phyloP scores from a whole-genome alignment of 2,113 vertebrate genomes.

The Onychostruthus taczanowskii region DNA sequence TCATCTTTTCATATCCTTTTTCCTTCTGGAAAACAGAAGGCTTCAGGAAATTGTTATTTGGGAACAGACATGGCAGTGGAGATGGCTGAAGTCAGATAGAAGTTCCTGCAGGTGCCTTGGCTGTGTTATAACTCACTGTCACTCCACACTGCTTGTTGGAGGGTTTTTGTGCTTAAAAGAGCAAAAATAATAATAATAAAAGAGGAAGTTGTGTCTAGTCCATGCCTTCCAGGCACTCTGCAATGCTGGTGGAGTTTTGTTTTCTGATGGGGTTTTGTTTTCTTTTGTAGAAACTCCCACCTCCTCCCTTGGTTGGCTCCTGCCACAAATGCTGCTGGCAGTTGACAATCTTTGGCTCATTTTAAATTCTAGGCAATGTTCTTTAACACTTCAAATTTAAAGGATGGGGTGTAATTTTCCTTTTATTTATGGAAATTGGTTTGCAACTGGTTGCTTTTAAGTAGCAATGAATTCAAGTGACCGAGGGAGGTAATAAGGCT shows the following conservation, averaged over 20 bases:
- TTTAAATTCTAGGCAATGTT: background rate
- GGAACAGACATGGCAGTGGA: background rate
- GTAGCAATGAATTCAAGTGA: background rate
- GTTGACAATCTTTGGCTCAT: background rate
- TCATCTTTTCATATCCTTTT: background rate
- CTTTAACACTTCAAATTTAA: background rate
- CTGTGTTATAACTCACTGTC: background rate
- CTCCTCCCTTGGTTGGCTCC: background rate
- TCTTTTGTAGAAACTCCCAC: background rate
- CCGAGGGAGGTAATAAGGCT: background rate
- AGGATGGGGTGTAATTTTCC: background rate
- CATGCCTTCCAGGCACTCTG: background rate
- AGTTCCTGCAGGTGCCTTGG: background rate
- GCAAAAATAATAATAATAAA: background rate
- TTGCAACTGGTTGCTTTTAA: background rate
- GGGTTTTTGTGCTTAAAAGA: background rate
- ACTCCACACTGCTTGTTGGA: background rate
- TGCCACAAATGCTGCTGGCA: background rate
- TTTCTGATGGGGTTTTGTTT: background rate
- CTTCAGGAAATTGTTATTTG: slow-evolving; percentile 10
- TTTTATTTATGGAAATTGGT: background rate
- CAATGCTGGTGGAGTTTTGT: background rate
- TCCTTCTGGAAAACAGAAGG: background rate
- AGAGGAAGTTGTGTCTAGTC: background rate
- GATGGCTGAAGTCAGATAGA: background rate